These are phyloP conservation scores for Elephas maximus DNA, from an alignment of 2,113 vertebrate species.

Conservation along the genomic window DNA sequence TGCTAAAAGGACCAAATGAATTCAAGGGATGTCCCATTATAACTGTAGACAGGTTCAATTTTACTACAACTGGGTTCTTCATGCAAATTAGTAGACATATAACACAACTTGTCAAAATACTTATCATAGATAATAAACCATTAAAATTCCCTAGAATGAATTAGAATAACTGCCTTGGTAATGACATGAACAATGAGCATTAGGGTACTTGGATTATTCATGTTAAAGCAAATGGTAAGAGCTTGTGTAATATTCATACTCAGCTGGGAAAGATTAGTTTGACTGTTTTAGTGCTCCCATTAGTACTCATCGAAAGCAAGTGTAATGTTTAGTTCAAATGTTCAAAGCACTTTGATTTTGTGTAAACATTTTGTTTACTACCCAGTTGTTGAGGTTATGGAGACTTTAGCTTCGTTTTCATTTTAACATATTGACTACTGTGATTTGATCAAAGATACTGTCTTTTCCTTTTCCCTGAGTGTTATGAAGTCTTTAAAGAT, in stretches of 20 bases:
- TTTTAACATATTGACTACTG: neutral
- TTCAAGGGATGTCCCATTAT: neutral
- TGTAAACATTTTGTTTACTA: neutral
- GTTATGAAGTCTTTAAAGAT: neutral
- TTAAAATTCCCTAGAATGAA: neutral
- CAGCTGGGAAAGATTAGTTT: neutral
- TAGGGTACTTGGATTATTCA: neutral
- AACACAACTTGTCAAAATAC: neutral
- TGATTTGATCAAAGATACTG: neutral
- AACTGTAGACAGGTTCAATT: neutral
- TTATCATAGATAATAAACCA: neutral
- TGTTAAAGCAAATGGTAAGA: neutral
- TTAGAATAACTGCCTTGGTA: neutral
- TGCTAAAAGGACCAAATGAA: neutral
- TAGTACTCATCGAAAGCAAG: neutral
- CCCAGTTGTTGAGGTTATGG: neutral
- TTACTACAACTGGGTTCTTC: neutral
- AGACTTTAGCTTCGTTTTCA: neutral
- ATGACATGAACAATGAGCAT: neutral
- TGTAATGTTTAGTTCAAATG: neutral
- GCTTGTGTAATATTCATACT: neutral
- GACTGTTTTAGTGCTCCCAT: neutral
- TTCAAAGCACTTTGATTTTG: neutral
- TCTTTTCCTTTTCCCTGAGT: neutral
- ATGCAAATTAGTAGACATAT: neutral